These are phyloP conservation scores for Neosalanx taihuensis DNA, from an alignment of 2,797 vertebrate genomes.

Conservation along the genomic window DNA sequence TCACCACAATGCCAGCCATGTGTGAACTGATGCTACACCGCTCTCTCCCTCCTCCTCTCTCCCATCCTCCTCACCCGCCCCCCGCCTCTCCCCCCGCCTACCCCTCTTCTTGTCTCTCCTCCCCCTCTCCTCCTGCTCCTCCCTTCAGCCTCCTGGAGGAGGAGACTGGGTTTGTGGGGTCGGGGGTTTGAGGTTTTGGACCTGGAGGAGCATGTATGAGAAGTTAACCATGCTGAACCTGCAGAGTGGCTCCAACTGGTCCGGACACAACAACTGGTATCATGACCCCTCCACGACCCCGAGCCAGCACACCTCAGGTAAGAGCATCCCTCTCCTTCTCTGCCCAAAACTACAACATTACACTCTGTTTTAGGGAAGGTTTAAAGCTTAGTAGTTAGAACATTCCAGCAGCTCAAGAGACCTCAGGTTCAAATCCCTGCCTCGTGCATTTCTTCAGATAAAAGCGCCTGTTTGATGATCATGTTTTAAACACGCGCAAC, in stretches of 20 bases:
- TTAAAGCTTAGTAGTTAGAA: no score
- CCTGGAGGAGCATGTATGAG: constrained; percentile 72
- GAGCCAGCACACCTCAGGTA: constrained; percentile 74
- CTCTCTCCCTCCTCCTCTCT: constrained; percentile 47
- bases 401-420: no score
- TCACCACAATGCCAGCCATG: constrained; percentile 71
- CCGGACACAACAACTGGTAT: constrained; percentile 81
- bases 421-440: no score
- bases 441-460: no score
- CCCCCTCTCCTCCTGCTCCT: constrained; percentile 14
- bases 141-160: constrained; percentile 28
- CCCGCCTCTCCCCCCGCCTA: not conserved
- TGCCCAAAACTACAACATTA: no score
- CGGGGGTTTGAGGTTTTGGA: constrained; percentile 50
- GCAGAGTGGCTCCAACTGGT: constrained; percentile 81
- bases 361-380: no score
- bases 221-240: constrained; percentile 86
- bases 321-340: constrained; percentile 16
- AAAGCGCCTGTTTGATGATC: no score
- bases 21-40: constrained; percentile 70
- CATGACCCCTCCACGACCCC: constrained; percentile 74
- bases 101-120: not conserved
- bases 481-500: no score
- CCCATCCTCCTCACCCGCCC: constrained; percentile 23
- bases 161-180: constrained; percentile 52